These are phyloP conservation scores for Camponotus vicinus DNA, from an alignment of 1,140 invertebrate genomes.

Conservation along the genomic window DNA sequence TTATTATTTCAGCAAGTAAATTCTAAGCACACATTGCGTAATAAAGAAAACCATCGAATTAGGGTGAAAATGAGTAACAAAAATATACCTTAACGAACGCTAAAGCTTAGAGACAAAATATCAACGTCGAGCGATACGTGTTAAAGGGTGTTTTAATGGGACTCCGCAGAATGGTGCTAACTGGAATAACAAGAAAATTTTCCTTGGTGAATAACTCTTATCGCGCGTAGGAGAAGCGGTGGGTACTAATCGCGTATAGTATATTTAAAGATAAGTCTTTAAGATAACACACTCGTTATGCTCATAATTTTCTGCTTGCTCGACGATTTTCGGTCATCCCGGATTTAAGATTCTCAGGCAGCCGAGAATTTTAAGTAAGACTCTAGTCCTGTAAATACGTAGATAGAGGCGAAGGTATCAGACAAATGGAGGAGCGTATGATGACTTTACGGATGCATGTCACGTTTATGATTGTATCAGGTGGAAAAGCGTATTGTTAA, in stretches of 20 bases:
- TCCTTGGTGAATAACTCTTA: slow-evolving; percentile 24
- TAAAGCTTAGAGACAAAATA: slow-evolving; percentile 9
- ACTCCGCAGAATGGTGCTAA: slow-evolving; percentile 71
- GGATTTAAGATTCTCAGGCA: slow-evolving; percentile 35
- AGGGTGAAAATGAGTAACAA: too few species aligned
- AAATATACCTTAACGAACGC: neutral
- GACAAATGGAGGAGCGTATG: slow-evolving; percentile 15
- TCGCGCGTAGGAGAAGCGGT: slow-evolving; percentile 44
- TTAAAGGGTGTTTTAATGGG: slow-evolving; percentile 66
- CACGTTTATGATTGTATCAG: slow-evolving; percentile 13
- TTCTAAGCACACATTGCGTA: too few species aligned
- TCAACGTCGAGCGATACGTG: slow-evolving; percentile 29
- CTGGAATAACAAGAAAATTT: slow-evolving; percentile 20
- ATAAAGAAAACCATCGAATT: too few species aligned
- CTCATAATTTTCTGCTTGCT: slow-evolving; percentile 68
- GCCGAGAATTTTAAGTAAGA: slow-evolving; percentile 70
- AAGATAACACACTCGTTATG: slow-evolving; percentile 63
- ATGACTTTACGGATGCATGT: neutral
- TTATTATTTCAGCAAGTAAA: slow-evolving; percentile 8
- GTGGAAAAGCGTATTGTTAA: neutral
- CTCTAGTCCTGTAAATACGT: slow-evolving; percentile 79
- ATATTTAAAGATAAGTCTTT: slow-evolving; percentile 62
- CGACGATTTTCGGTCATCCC: slow-evolving; percentile 15
- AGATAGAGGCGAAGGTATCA: slow-evolving; percentile 63
- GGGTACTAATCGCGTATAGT: slow-evolving; percentile 69